phyloP scores from a whole-genome alignment of 2,888 invertebrate species.

The Camponotus fellah region DNA sequence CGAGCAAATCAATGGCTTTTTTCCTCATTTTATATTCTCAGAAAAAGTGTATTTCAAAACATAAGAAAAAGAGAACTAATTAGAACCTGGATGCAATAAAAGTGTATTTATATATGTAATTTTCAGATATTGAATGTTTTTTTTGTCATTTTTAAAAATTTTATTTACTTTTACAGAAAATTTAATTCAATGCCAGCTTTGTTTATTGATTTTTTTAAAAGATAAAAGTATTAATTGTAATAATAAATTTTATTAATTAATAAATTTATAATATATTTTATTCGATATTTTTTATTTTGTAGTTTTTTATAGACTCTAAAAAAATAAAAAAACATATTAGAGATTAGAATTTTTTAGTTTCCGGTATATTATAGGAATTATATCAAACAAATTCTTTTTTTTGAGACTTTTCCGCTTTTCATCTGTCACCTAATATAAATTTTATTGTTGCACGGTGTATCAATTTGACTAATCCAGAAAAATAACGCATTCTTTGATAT shows the following conservation, averaged over 20 bases:
- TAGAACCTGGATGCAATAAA: too few species aligned
- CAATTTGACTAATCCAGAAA: not conserved
- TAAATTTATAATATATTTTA: not conserved
- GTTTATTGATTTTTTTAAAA: not conserved
- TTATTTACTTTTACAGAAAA: not conserved
- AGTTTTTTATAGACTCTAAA: not conserved
- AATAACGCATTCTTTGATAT: not conserved
- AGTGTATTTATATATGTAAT: not conserved
- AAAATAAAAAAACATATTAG: not conserved
- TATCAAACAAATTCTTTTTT: not conserved
- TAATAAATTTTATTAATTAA: too few species aligned
- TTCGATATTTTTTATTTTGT: not conserved
- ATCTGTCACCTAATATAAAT: not conserved
- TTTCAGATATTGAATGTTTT: not conserved
- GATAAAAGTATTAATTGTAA: not conserved
- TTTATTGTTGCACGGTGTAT: not conserved
- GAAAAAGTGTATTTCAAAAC: not conserved
- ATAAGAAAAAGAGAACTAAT: too few species aligned
- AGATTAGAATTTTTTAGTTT: not conserved
- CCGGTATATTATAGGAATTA: not conserved
- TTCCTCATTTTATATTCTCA: not conserved
- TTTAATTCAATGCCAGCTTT: not conserved
- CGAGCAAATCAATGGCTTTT: not conserved
- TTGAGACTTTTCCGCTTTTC: not conserved
- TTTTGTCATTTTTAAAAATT: not conserved